A percentile compares a stretch with the other conserved stretches of the same genome.
phyloP scores from a whole-genome alignment of 2,888 invertebrate genomes.

The Troglohyphantes excavatus region DNA sequence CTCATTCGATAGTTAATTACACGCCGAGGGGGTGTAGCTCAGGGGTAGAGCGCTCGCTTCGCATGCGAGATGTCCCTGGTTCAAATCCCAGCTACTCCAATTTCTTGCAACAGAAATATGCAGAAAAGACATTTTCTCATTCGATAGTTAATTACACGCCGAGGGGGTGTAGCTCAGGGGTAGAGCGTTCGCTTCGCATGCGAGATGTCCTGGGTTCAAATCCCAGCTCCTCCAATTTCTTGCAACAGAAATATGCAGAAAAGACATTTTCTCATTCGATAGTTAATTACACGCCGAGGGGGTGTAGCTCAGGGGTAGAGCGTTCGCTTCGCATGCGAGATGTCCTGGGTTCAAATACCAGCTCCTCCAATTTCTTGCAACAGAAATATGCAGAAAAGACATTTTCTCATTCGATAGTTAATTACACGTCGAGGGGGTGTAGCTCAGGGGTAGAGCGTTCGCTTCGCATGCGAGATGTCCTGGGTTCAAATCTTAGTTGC shows the following conservation, averaged over 20 bases:
- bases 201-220: slow-evolving; percentile 65
- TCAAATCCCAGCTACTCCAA: slow-evolving; percentile 62
- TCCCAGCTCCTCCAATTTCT: slow-evolving; percentile 65
- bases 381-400: too few relatives aligned
- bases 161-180: slow-evolving; percentile 65
- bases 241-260: too few relatives aligned
- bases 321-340: slow-evolving; percentile 70
- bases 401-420: too few relatives aligned
- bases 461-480: slow-evolving; percentile 45
- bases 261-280: too few relatives aligned
- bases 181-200: slow-evolving; percentile 70
- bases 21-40: slow-evolving; percentile 60
- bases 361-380: too few relatives aligned
- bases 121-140: too few relatives aligned
- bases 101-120: too few relatives aligned
- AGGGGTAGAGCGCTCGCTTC: slow-evolving; percentile 68
- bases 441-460: slow-evolving; percentile 47
- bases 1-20: too few relatives aligned
- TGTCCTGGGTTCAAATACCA: slow-evolving; percentile 61
- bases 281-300: too few relatives aligned
- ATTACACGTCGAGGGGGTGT: slow-evolving; percentile 43
- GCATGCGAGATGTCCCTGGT: slow-evolving; percentile 62
- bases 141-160: too few relatives aligned
- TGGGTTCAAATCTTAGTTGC: too few relatives aligned
- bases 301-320: slow-evolving; percentile 69